Evolutionary conservation across 2,113 vertebrate genomes (phyloP).

Genomic region (Aphyosemion australe): DNA sequence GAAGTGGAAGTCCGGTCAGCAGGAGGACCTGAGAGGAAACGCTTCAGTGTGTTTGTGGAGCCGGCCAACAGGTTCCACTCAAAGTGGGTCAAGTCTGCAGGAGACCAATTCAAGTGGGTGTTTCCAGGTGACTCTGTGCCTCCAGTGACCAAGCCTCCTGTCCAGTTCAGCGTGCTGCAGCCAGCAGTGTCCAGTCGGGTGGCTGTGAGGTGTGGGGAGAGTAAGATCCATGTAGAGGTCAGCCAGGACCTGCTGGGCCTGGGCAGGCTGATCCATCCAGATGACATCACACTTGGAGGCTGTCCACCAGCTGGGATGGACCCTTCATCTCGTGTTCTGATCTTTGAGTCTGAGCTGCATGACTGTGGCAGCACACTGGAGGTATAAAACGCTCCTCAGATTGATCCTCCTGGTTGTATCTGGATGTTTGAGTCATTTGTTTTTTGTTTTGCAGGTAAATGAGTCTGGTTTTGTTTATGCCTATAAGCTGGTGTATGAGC

Average conservation of each 20-base stretch:
- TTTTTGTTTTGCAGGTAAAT: constrained; percentile 21
- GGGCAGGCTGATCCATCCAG: constrained; percentile 28
- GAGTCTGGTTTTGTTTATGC: constrained; percentile 39
- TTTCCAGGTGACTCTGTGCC: constrained; percentile 31
- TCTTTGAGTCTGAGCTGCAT: constrained; percentile 56
- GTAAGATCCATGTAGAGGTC: constrained; percentile 48
- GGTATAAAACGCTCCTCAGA: constrained; percentile 28
- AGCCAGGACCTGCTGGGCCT: constrained; percentile 50
- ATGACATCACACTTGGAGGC: constrained; percentile 52
- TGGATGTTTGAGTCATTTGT: background rate
- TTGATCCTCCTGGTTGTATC: background rate
- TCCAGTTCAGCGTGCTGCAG: background rate
- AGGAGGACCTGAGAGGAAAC: constrained; percentile 13
- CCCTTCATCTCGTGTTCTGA: constrained; percentile 23
- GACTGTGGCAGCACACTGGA: constrained; percentile 39
- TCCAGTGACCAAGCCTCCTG: background rate
- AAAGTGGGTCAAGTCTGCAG: background rate
- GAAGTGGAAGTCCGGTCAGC: background rate
- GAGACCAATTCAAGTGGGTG: constrained; percentile 7
- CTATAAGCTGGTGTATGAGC: constrained; percentile 54
- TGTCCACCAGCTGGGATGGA: constrained; percentile 45
- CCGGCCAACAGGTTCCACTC: background rate
- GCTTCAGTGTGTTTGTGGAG: constrained; percentile 2
- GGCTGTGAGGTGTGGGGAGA: constrained; percentile 56
- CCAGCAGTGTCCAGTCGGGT: background rate